Evolutionary conservation across 2,888 invertebrate species (phyloP).

Genomic region (Lucinisca nassula): DNA sequence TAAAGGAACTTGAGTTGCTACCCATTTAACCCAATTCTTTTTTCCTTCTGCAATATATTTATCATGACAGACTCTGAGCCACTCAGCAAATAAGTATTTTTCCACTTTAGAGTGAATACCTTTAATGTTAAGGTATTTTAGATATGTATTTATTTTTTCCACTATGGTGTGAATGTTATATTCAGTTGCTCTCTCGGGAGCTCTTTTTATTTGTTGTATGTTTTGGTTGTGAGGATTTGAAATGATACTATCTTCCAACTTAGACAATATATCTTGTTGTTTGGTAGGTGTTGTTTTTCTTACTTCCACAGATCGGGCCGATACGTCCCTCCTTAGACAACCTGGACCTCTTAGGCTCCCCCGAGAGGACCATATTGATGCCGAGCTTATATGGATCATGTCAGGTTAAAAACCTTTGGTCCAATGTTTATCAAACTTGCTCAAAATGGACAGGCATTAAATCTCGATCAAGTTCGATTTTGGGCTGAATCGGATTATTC

Average conservation of each 20-base stretch:
- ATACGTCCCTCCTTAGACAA: no score
- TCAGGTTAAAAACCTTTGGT: no score
- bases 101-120: not conserved
- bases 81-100: not conserved
- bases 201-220: not conserved
- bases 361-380: no score
- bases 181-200: not conserved
- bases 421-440: no score
- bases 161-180: not conserved
- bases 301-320: not conserved
- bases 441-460: no score
- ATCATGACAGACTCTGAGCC: not conserved
- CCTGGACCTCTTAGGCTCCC: no score
- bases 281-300: not conserved
- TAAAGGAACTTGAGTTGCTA: not conserved
- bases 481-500: no score
- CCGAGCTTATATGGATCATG: no score
- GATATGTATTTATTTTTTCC: not conserved
- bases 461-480: no score
- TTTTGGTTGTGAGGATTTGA: not conserved
- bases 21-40: not conserved
- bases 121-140: not conserved
- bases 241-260: not conserved
- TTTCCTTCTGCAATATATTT: not conserved
- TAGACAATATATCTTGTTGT: not conserved